phyloP scores from a whole-genome alignment of 2,113 vertebrate genomes.

The Rhynchopsitta pachyrhyncha region DNA sequence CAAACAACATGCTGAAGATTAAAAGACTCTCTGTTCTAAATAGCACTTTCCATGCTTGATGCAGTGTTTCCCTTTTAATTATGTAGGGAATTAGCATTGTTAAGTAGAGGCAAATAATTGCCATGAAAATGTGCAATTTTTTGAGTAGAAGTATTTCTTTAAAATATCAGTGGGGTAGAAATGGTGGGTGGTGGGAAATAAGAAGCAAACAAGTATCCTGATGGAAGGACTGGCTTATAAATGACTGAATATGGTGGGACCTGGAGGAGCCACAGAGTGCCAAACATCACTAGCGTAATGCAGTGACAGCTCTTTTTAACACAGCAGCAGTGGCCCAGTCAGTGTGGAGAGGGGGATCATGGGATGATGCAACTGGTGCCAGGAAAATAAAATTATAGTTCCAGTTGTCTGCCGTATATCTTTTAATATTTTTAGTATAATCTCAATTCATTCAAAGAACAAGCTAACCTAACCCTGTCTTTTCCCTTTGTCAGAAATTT shows the following conservation, averaged over 20 bases:
- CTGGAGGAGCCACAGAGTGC: background rate
- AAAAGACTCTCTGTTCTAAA: slow-evolving; percentile 1
- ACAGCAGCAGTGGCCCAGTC: background rate
- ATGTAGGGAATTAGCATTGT: background rate
- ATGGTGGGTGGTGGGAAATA: background rate
- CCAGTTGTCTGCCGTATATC: background rate
- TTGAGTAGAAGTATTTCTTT: background rate
- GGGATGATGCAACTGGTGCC: background rate
- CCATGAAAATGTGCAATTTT: background rate
- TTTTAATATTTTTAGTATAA: background rate
- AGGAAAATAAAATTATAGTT: background rate
- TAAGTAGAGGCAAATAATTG: background rate
- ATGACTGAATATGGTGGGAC: background rate
- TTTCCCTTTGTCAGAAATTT: background rate
- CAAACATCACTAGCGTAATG: background rate
- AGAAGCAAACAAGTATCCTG: background rate
- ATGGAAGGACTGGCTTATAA: background rate
- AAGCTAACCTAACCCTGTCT: background rate
- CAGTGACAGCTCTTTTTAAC: background rate
- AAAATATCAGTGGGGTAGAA: background rate
- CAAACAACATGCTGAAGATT: slow-evolving; percentile 8
- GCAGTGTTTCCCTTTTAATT: background rate
- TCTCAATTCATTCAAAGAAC: background rate
- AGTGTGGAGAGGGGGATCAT: background rate
- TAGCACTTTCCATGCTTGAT: background rate